A percentile compares a stretch with the other conserved stretches of the same genome.
phyloP scores from a whole-genome alignment of 2,888 invertebrate species.

The Pediacus dermestoides region DNA sequence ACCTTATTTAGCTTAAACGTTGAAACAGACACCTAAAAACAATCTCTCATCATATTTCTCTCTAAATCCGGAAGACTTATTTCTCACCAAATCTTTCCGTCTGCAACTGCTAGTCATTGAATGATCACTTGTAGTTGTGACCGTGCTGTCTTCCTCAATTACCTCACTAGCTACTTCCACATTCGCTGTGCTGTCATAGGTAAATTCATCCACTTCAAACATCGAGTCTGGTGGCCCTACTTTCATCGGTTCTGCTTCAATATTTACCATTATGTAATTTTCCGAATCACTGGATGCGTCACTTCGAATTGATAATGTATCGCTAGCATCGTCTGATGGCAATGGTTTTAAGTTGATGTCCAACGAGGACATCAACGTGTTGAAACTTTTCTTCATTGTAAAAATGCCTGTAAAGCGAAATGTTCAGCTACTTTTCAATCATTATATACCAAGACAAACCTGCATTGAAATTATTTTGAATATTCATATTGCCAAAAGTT shows the following conservation, averaged over 20 bases:
- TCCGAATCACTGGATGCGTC: constrained; percentile 87
- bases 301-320: constrained; percentile 71
- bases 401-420: constrained; percentile 60
- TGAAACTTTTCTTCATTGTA: constrained; percentile 80
- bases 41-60: background rate
- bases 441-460: constrained; percentile 40
- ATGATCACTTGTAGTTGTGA: constrained; percentile 79
- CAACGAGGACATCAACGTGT: constrained; percentile 77
- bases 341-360: constrained; percentile 74
- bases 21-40: constrained; percentile 53
- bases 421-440: too few relatives aligned
- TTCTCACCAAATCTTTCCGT: constrained; percentile 69
- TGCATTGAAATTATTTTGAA: constrained; percentile 53
- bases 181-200: constrained; percentile 39
- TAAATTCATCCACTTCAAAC: constrained; percentile 53
- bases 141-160: constrained; percentile 67
- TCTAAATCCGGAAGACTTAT: constrained; percentile 5
- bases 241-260: constrained; percentile 60
- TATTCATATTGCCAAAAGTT: constrained; percentile 26
- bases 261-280: constrained; percentile 73
- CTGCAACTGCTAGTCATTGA: constrained; percentile 77
- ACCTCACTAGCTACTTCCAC: constrained; percentile 85
- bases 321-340: constrained; percentile 68
- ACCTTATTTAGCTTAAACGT: constrained; percentile 71
- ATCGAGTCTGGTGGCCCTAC: constrained; percentile 68